Conservation (phyloP, 2,113 vertebrate genomes). For the Pholis gunnellus region DNA sequence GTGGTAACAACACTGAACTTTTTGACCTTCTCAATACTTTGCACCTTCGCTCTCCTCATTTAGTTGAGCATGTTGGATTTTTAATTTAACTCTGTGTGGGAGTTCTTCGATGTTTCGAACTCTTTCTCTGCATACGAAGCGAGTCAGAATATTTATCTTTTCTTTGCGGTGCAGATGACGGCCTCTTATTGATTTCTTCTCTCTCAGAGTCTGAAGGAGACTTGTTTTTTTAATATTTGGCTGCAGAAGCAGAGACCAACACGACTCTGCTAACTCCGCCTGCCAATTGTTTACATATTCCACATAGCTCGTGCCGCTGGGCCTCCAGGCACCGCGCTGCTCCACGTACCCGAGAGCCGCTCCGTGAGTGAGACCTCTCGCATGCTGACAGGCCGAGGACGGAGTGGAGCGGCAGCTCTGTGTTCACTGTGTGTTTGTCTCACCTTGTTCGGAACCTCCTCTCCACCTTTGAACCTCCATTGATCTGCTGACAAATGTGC, state of each 20-base stretch:
- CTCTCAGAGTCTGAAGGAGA: conserved; percentile 7
- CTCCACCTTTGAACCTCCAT: neutral
- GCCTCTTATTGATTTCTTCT: conserved; percentile 51
- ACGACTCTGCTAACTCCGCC: conserved; percentile 16
- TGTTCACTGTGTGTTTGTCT: conserved; percentile 20
- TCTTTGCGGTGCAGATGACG: neutral
- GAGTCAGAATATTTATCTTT: neutral
- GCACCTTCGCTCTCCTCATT: neutral
- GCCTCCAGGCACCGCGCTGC: conserved; percentile 41
- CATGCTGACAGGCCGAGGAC: conserved; percentile 52
- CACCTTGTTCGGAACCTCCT: conserved; percentile 38
- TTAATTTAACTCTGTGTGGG: conserved; percentile 17
- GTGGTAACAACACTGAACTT: conserved; percentile 2
- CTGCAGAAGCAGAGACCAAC: conserved; percentile 34
- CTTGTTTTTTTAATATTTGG: neutral
- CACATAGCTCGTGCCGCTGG: conserved; percentile 52
- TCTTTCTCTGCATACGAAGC: conserved; percentile 1
- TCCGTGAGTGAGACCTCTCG: conserved; percentile 17
- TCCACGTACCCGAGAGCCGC: conserved; percentile 15
- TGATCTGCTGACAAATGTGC: conserved; percentile 11
- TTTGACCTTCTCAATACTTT: neutral
- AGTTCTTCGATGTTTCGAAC: conserved; percentile 18
- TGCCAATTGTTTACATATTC: conserved; percentile 73
- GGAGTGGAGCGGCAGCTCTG: conserved; percentile 18
- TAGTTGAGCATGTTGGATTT: neutral